These are phyloP conservation scores for Exocentrus adspersus DNA, from an alignment of 2,888 invertebrate genomes.

Conservation along the genomic window DNA sequence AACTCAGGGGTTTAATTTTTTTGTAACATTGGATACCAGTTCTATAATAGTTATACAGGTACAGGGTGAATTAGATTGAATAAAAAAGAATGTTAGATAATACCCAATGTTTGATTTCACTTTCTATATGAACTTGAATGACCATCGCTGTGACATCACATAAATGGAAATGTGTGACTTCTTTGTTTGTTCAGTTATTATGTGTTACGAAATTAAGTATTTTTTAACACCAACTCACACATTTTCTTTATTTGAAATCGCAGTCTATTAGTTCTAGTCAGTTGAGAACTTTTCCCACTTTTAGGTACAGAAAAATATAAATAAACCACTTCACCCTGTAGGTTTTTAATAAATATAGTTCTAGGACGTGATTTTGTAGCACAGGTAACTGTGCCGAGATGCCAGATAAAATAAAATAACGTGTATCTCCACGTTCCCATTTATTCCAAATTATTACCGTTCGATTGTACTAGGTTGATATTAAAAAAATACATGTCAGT, in stretches of 20 bases:
- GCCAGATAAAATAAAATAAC: slow-evolving; percentile 4
- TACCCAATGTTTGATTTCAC: background rate
- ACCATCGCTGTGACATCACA: slow-evolving; percentile 11
- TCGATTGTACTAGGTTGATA: background rate
- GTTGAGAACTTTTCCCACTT: too few relatives aligned
- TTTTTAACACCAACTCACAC: background rate
- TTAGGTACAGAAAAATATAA: too few relatives aligned
- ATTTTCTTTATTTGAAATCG: too few relatives aligned
- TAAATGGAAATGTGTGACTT: slow-evolving; percentile 15
- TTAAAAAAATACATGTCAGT: slow-evolving; percentile 4
- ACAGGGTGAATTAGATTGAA: too few relatives aligned
- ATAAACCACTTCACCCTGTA: too few relatives aligned
- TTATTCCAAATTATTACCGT: background rate
- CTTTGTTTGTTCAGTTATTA: slow-evolving; percentile 12
- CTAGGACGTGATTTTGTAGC: slow-evolving; percentile 8
- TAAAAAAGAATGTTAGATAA: too few relatives aligned
- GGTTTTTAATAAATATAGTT: background rate
- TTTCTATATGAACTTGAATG: background rate
- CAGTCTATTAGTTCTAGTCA: too few relatives aligned
- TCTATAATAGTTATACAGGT: too few relatives aligned
- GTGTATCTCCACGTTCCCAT: slow-evolving; percentile 1
- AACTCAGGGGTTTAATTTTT: too few relatives aligned
- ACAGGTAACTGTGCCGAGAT: slow-evolving; percentile 6
- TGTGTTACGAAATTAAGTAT: background rate
- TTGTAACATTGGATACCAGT: too few relatives aligned